Conservation (phyloP, 1,140 invertebrate genomes). For the Drosophila willistoni region DNA sequence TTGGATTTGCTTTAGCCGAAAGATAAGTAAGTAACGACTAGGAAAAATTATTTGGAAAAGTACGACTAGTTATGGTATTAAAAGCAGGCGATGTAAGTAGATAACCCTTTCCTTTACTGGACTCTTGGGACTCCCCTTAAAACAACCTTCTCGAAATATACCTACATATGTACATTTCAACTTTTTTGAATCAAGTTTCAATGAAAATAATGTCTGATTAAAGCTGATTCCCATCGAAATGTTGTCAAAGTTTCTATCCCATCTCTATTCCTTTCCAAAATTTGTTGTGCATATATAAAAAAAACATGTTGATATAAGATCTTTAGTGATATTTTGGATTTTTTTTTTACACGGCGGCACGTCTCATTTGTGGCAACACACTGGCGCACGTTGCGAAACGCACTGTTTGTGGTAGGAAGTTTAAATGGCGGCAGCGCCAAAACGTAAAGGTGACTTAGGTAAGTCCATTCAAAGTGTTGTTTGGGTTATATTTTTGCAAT, state of each 20-base stretch:
- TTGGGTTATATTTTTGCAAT: neutral
- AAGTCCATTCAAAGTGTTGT: neutral
- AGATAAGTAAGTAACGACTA: too few relatives aligned
- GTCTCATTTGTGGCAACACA: slow-evolving; percentile 47
- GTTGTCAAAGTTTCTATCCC: slow-evolving; percentile 1
- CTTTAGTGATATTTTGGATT: slow-evolving; percentile 41
- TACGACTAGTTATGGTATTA: too few relatives aligned
- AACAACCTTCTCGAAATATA: too few relatives aligned
- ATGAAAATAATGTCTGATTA: neutral
- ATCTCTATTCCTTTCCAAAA: slow-evolving; percentile 27
- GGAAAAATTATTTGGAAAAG: too few relatives aligned
- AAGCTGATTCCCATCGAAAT: neutral
- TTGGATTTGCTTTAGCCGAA: too few relatives aligned
- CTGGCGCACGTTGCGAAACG: slow-evolving; percentile 33
- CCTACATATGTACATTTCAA: too few relatives aligned
- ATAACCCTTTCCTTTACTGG: too few relatives aligned
- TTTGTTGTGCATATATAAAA: slow-evolving; percentile 22
- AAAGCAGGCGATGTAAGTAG: too few relatives aligned
- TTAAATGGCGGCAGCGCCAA: slow-evolving; percentile 71
- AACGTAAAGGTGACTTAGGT: slow-evolving; percentile 54
- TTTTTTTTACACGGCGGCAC: slow-evolving; percentile 28
- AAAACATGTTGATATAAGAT: slow-evolving; percentile 44
- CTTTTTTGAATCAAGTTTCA: neutral
- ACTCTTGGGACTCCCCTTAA: too few relatives aligned
- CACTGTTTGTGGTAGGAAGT: slow-evolving; percentile 30